Percentiles rank a stretch among this genome's conserved stretches.
phyloP scores from a whole-genome alignment of 2,888 invertebrate genomes.

The Quadroppia sp. region DNA sequence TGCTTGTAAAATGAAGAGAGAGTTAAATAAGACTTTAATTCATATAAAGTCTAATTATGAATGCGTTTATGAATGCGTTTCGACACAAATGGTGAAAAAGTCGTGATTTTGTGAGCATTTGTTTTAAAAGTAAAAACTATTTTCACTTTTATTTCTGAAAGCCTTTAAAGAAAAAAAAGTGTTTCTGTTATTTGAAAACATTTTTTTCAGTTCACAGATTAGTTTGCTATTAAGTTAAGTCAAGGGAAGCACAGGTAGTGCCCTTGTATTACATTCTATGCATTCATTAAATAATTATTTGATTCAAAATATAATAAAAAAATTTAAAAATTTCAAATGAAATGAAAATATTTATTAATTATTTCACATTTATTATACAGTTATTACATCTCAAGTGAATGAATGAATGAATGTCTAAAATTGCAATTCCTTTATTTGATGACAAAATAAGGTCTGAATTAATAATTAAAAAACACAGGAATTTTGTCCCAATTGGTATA shows the following conservation, averaged over 20 bases:
- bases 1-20: background rate
- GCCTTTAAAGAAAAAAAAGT: background rate
- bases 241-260: slow-evolving; percentile 18
- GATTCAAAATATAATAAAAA: background rate
- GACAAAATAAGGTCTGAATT: background rate
- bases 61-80: background rate
- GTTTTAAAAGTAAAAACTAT: background rate
- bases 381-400: background rate
- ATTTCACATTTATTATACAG: background rate
- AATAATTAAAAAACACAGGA: background rate
- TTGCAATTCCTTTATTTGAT: background rate
- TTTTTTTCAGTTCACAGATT: slow-evolving; percentile 2
- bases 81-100: background rate
- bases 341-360: background rate
- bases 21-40: background rate
- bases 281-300: slow-evolving; percentile 23
- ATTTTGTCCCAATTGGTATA: background rate
- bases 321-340: background rate
- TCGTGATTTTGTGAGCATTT: background rate
- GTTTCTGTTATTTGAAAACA: background rate
- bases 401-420: background rate
- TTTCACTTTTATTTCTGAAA: background rate
- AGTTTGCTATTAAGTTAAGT: background rate
- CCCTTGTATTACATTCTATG: slow-evolving; percentile 26
- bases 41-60: background rate